Evolutionary conservation across 2,113 vertebrate species (phyloP).

Genomic region (Ciconia maguari): DNA sequence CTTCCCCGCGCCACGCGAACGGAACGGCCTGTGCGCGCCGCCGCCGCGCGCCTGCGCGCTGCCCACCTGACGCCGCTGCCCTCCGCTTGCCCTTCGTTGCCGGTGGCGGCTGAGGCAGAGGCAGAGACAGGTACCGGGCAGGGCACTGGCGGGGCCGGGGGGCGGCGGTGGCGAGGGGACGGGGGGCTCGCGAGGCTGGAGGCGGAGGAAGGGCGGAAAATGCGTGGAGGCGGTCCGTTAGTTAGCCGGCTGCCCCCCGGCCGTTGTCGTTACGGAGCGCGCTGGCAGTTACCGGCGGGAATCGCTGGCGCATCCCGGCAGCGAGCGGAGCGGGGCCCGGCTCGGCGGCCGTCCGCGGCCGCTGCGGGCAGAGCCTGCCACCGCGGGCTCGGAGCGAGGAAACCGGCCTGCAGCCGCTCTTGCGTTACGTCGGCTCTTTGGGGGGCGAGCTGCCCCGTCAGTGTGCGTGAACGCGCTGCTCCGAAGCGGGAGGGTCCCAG

Average conservation of each 20-base stretch:
- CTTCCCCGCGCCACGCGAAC: too few species aligned
- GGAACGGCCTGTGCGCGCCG: too few species aligned
- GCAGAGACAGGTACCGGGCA: background rate
- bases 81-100: background rate
- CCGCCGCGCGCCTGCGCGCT: background rate
- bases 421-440: fast-evolving
- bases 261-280: background rate
- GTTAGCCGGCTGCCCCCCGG: too few species aligned
- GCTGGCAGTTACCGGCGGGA: background rate
- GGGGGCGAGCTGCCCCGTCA: background rate
- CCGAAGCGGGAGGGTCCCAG: background rate
- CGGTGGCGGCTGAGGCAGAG: background rate
- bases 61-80: background rate
- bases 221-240: fast-evolving
- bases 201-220: too few species aligned
- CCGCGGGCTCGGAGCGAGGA: too few species aligned
- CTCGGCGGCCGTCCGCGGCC: background rate
- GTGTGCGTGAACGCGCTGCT: background rate
- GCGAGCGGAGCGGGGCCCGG: background rate
- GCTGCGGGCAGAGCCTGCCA: background rate
- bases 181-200: background rate
- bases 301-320: background rate
- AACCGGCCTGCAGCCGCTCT: background rate
- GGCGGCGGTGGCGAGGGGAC: background rate
- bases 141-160: background rate